Percentiles rank a stretch among this genome's conserved stretches.
Conservation (phyloP, 1,140 invertebrate genomes). For the Cyclina sinensis region DNA sequence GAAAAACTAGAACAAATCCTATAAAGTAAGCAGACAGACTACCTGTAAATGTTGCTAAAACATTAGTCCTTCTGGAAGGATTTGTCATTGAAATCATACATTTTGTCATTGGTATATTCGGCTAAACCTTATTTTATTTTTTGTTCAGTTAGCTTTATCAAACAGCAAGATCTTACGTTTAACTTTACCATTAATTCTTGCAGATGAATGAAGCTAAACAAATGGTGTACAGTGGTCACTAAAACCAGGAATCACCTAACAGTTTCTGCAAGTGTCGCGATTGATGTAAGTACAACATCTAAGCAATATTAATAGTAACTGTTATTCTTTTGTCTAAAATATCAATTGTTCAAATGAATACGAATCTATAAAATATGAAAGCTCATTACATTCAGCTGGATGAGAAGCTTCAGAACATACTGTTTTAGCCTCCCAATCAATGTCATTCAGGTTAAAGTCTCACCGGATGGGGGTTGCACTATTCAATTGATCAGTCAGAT, state of each 20-base stretch:
- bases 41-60: no score
- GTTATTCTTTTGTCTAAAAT: not conserved
- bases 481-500: no score
- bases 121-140: no score
- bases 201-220: not conserved
- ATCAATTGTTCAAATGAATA: not conserved
- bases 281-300: not conserved
- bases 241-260: not conserved
- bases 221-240: not conserved
- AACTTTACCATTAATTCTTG: not conserved
- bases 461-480: no score
- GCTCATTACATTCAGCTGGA: not conserved
- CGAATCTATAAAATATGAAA: not conserved
- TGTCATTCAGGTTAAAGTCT: no score
- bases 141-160: no score
- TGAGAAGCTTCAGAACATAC: no score
- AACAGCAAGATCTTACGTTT: not conserved
- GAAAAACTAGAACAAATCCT: no score
- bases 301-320: not conserved
- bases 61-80: no score
- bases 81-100: not conserved
- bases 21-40: no score
- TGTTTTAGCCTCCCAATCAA: no score
- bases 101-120: not conserved
- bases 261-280: not conserved